These are phyloP conservation scores for Hippolais icterina DNA, from an alignment of 2,113 vertebrate species.

Conservation along the genomic window DNA sequence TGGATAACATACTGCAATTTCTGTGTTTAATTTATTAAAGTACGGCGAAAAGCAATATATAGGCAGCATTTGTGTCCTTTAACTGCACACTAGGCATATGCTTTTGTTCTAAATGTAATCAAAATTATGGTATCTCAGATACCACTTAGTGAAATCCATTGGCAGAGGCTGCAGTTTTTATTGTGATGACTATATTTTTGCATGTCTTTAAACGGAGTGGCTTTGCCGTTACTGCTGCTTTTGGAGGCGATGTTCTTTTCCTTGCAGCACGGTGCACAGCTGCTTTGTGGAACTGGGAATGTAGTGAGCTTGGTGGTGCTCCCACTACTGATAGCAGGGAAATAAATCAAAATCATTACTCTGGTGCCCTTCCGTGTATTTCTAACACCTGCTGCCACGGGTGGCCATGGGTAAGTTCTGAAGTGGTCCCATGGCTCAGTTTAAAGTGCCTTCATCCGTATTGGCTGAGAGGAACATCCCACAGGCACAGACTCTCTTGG, in stretches of 20 bases:
- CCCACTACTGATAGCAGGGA: not conserved
- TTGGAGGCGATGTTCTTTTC: not conserved
- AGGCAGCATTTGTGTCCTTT: slow-evolving; percentile 22
- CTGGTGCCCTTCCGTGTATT: not conserved
- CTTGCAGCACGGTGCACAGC: not conserved
- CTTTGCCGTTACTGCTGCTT: not conserved
- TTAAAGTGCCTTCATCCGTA: not conserved
- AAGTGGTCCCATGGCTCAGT: not conserved
- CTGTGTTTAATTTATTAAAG: slow-evolving; percentile 53
- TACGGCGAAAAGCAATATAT: slow-evolving; percentile 17
- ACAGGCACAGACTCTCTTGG: not conserved
- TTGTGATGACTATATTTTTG: slow-evolving; percentile 35
- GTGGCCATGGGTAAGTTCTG: not conserved
- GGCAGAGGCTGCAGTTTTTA: slow-evolving; percentile 21
- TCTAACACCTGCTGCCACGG: not conserved
- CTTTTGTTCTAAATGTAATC: slow-evolving; percentile 60
- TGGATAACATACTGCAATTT: slow-evolving; percentile 48
- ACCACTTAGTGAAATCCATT: slow-evolving; percentile 57
- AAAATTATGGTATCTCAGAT: slow-evolving; percentile 51
- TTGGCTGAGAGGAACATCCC: not conserved
- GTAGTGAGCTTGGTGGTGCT: not conserved
- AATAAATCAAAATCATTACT: not conserved
- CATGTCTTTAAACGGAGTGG: not conserved
- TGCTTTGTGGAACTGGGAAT: not conserved
- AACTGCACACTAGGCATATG: slow-evolving; percentile 56